phyloP scores from a whole-genome alignment of 30 jellyfish, hydroid and myxozoan species.

The Aurelia coerulea region DNA sequence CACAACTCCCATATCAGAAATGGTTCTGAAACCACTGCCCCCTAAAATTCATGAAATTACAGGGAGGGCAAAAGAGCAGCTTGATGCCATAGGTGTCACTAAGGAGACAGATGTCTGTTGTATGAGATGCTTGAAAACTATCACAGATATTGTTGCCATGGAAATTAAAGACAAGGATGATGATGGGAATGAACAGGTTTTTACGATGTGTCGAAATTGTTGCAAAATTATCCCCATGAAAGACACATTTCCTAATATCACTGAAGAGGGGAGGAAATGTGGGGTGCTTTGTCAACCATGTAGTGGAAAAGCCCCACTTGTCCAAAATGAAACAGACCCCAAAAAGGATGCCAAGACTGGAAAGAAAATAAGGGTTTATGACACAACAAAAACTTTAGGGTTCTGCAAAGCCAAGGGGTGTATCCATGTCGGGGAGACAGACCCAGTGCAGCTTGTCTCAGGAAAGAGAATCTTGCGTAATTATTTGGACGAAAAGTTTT shows the following conservation, averaged over 20 bases:
- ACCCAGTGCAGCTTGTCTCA: slow-evolving; percentile 57
- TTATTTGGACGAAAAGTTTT: slow-evolving; percentile 51
- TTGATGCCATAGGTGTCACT: slow-evolving; percentile 21
- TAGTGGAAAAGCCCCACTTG: slow-evolving; percentile 2
- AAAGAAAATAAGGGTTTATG: slow-evolving; percentile 2
- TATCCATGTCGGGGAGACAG: slow-evolving; percentile 50
- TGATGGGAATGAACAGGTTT: slow-evolving; percentile 32
- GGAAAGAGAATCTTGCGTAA: slow-evolving; percentile 47
- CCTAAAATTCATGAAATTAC: not conserved
- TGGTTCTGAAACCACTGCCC: slow-evolving; percentile 17
- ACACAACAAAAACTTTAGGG: slow-evolving; percentile 28
- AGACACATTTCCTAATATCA: slow-evolving; percentile 49
- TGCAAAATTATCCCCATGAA: slow-evolving; percentile 54
- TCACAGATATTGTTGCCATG: not conserved
- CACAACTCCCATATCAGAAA: slow-evolving; percentile 23
- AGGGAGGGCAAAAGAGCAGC: slow-evolving; percentile 17
- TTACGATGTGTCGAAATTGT: slow-evolving; percentile 65
- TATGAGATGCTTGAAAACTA: slow-evolving; percentile 9
- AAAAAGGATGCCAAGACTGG: not conserved
- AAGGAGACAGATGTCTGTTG: slow-evolving; percentile 42
- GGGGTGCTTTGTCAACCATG: slow-evolving; percentile 60
- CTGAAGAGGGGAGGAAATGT: slow-evolving; percentile 56
- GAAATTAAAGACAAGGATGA: not conserved
- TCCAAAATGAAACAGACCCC: not conserved
- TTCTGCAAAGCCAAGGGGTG: slow-evolving; percentile 61